Percentiles rank a stretch among this genome's conserved stretches.
These are phyloP conservation scores for Drosophila obscura DNA, from an alignment of 1,140 invertebrate genomes.

Conservation along the genomic window DNA sequence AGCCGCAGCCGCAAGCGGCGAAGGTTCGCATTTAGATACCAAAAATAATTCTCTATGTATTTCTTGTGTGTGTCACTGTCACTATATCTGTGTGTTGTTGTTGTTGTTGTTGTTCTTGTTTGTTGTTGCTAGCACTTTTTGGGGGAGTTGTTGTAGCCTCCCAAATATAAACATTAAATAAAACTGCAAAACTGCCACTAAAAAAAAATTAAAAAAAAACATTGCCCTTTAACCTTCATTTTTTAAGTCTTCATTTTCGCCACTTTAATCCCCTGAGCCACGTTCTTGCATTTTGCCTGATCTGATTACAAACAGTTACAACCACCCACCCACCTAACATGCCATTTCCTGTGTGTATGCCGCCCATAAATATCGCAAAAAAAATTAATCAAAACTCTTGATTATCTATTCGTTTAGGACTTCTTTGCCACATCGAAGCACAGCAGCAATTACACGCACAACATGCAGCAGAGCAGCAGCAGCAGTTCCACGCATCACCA, in stretches of 20 bases:
- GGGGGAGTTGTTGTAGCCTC: conserved; percentile 14
- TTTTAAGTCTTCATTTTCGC: neutral
- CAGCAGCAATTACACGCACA: conserved; percentile 82
- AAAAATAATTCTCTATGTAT: conserved; percentile 30
- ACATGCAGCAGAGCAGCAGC: conserved; percentile 59
- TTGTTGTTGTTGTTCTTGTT: conserved; percentile 49
- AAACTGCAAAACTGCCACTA: too few relatives aligned
- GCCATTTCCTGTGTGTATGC: conserved; percentile 12
- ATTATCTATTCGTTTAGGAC: conserved; percentile 42
- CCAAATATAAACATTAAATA: conserved; percentile 11
- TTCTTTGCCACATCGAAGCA: conserved; percentile 64
- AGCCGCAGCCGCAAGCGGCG: conserved; percentile 56
- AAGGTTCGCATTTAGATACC: conserved; percentile 69
- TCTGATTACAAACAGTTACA: conserved; percentile 25
- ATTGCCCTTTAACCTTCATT: too few relatives aligned
- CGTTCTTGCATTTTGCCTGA: conserved; percentile 41
- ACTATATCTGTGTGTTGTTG: conserved; percentile 60
- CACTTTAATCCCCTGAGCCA: conserved; percentile 14
- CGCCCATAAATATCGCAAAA: accelerated
- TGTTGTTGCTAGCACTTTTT: conserved; percentile 62
- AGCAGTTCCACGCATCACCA: conserved; percentile 51
- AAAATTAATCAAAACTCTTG: too few relatives aligned
- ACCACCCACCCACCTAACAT: neutral
- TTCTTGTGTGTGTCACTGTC: conserved; percentile 21
- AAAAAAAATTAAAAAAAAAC: too few relatives aligned